These are phyloP conservation scores for Drosophila peninsularis DNA, from an alignment of 2,888 invertebrate species.

Conservation along the genomic window DNA sequence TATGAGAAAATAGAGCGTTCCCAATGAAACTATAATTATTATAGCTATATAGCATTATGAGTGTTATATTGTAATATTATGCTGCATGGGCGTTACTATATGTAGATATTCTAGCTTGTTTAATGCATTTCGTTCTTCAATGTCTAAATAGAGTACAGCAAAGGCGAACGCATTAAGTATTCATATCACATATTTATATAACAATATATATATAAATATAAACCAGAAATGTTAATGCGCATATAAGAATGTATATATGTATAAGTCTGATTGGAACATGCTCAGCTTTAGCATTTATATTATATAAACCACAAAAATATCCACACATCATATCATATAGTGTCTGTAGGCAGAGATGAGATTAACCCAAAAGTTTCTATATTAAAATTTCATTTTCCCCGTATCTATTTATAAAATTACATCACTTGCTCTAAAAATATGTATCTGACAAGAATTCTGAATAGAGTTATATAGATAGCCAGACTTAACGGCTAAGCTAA, in stretches of 20 bases:
- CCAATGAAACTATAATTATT: background rate
- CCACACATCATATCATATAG: background rate
- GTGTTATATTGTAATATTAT: background rate
- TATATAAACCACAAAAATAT: constrained; percentile 1
- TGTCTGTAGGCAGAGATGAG: background rate
- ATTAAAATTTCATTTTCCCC: background rate
- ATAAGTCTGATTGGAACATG: background rate
- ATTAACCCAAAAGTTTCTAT: background rate
- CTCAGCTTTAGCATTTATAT: background rate
- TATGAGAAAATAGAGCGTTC: too few relatives aligned
- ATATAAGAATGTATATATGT: background rate
- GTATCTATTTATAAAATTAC: constrained; percentile 6
- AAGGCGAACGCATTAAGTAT: background rate
- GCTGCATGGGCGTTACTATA: background rate
- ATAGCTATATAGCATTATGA: background rate
- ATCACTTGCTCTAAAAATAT: constrained; percentile 8
- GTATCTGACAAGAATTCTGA: background rate
- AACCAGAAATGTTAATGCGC: background rate
- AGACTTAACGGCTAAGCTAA: background rate
- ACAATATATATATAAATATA: background rate
- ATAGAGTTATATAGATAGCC: background rate
- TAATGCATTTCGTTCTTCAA: background rate
- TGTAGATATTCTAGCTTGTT: background rate
- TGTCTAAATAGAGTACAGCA: background rate
- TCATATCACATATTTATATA: background rate